These are phyloP conservation scores for Drosophila repleta DNA, from an alignment of 1,140 invertebrate genomes.

Conservation along the genomic window DNA sequence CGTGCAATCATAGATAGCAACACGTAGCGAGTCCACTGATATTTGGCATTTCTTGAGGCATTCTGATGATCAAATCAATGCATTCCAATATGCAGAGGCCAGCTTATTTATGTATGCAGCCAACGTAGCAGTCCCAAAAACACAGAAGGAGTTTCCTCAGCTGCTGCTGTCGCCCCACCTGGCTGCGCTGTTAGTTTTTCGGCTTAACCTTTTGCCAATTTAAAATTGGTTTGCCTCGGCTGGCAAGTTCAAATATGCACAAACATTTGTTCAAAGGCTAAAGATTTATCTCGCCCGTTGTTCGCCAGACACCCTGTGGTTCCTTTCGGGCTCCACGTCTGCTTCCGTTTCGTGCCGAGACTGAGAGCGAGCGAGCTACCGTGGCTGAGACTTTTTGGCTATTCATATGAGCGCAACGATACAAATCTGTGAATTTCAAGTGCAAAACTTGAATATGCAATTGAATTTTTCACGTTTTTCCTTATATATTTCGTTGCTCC, in stretches of 20 bases:
- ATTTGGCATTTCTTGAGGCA: background rate
- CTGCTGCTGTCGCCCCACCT: background rate
- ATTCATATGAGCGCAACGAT: conserved; percentile 72
- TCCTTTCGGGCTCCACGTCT: conserved; percentile 45
- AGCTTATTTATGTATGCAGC: conserved; percentile 74
- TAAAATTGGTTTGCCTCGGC: conserved; percentile 67
- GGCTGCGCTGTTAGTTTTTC: conserved; percentile 72
- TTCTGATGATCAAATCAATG: conserved; percentile 53
- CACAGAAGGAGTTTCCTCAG: conserved; percentile 8
- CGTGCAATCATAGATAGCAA: background rate
- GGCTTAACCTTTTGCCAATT: conserved; percentile 80
- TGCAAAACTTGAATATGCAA: conserved; percentile 81
- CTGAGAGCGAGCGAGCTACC: conserved; percentile 12
- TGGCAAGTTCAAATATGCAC: conserved; percentile 79
- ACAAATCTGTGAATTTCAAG: conserved; percentile 80
- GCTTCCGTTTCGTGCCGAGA: conserved; percentile 62
- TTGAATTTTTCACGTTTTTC: conserved; percentile 63
- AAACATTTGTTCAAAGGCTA: conserved; percentile 81
- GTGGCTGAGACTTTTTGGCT: conserved; percentile 41
- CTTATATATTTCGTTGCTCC: background rate
- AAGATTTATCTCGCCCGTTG: conserved; percentile 76
- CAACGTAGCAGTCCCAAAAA: conserved; percentile 49
- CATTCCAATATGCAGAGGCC: conserved; percentile 57
- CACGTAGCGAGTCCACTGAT: background rate
- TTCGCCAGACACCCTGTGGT: conserved; percentile 75